A percentile compares a stretch with the other conserved stretches of the same genome.
Evolutionary conservation across 23 tunicate species (phyloP).

Genomic region (Pegea sp.): DNA sequence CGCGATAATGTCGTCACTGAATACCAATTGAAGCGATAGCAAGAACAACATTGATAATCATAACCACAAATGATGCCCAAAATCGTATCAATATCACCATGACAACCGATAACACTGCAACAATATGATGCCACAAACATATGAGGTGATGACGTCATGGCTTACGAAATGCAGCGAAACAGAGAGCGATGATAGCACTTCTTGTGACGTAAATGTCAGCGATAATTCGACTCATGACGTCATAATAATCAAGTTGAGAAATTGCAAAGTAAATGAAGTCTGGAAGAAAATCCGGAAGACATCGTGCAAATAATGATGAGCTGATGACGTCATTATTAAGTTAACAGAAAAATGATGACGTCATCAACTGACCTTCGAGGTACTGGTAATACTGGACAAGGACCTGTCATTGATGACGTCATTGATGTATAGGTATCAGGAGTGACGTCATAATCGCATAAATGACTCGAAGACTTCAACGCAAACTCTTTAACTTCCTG

Average conservation of each 20-base stretch:
- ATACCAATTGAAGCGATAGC: conserved; percentile 38
- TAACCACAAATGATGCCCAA: conserved; percentile 66
- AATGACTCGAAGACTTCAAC: too few relatives aligned
- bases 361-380: too few relatives aligned
- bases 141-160: neutral
- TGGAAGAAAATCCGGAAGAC: conserved; percentile 43
- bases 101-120: conserved; percentile 47
- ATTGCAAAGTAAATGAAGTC: conserved; percentile 17
- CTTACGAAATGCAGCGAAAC: conserved; percentile 64
- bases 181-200: conserved; percentile 48
- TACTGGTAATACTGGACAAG: too few relatives aligned
- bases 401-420: too few relatives aligned
- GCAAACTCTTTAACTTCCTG: too few relatives aligned
- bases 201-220: conserved; percentile 64
- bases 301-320: conserved; percentile 27
- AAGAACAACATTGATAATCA: conserved; percentile 39
- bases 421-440: too few relatives aligned
- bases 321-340: conserved; percentile 10
- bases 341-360: too few relatives aligned
- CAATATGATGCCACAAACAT: neutral
- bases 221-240: conserved; percentile 23
- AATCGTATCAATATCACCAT: conserved; percentile 60
- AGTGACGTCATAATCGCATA: too few relatives aligned
- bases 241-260: conserved; percentile 13
- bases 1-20: neutral